Evolutionary conservation across 2,797 vertebrate genomes (phyloP).

Genomic region (Sphaeramia orbicularis): DNA sequence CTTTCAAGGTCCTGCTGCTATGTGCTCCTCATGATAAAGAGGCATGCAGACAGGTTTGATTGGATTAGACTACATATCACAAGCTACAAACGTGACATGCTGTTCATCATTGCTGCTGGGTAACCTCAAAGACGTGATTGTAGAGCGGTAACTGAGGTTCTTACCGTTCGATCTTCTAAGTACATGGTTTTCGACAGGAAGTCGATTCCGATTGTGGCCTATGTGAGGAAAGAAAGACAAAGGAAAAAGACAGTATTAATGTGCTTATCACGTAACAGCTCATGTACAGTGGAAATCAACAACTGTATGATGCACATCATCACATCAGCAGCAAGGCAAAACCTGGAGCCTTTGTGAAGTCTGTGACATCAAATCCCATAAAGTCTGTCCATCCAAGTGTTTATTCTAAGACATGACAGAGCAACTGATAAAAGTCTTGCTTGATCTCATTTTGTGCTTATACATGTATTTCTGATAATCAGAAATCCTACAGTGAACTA

Average conservation of each 20-base stretch:
- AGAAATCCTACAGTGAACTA: constrained; percentile 1
- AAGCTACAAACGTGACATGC: constrained; percentile 27
- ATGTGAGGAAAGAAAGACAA: constrained; percentile 58
- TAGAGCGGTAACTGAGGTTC: constrained; percentile 32
- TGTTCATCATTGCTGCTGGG: constrained; percentile 13
- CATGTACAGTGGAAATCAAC: not conserved
- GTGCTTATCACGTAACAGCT: constrained; percentile 8
- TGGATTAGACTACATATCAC: constrained; percentile 35
- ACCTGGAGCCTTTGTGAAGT: not conserved
- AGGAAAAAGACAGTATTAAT: constrained; percentile 12
- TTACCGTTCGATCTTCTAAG: constrained; percentile 93
- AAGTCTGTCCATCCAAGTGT: not conserved
- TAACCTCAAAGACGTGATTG: constrained; percentile 7
- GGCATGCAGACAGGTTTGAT: constrained; percentile 28
- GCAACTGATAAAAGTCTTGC: no score
- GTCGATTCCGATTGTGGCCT: constrained; percentile 95
- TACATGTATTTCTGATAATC: constrained; percentile 8
- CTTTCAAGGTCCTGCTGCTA: constrained; percentile 42
- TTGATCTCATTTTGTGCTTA: not conserved
- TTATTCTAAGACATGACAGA: not conserved
- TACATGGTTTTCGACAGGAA: constrained; percentile 96
- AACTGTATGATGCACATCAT: not conserved
- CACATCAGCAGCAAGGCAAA: not conserved
- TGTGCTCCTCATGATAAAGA: constrained; percentile 36
- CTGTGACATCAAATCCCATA: not conserved